Percentiles rank a stretch among this genome's conserved stretches.
Evolutionary conservation across 2,888 invertebrate genomes (phyloP).

Genomic region (Desoria tigrina): DNA sequence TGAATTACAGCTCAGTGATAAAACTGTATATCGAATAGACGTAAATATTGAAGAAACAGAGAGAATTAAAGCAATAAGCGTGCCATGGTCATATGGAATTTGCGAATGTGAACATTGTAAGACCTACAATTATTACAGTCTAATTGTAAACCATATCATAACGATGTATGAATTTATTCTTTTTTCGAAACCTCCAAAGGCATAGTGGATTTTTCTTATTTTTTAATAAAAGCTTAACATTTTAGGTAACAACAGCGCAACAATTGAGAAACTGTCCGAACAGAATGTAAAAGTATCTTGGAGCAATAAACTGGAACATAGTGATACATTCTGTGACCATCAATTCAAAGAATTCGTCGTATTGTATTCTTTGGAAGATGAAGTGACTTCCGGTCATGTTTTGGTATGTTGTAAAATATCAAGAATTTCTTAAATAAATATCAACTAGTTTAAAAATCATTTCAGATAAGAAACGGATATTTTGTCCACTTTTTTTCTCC

Average conservation of each 20-base stretch:
- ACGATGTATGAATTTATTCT: no score
- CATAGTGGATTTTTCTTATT: no score
- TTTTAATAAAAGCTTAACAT: no score
- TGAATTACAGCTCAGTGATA: conserved; percentile 1
- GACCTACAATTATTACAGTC: no score
- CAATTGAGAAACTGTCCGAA: background rate
- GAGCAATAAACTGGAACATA: background rate
- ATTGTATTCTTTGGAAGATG: conserved; percentile 9
- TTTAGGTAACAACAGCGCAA: no score
- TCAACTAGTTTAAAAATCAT: no score
- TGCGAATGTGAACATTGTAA: no score
- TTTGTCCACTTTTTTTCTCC: conserved; percentile 58
- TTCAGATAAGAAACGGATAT: conserved; percentile 54
- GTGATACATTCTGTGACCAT: background rate
- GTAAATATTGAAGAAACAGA: conserved; percentile 11
- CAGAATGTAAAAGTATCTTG: background rate
- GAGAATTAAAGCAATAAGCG: background rate
- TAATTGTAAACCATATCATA: no score
- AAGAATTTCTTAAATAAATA: background rate
- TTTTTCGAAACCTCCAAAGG: no score
- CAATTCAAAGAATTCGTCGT: conserved; percentile 5
- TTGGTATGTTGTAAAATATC: background rate
- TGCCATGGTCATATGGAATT: conserved; percentile 4
- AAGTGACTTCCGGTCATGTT: conserved; percentile 3
- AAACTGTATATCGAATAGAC: conserved; percentile 1